Percentiles rank a stretch among this genome's conserved stretches.
Evolutionary conservation across 2,797 vertebrate genomes (phyloP).

Genomic region (Apodemus agrarius): DNA sequence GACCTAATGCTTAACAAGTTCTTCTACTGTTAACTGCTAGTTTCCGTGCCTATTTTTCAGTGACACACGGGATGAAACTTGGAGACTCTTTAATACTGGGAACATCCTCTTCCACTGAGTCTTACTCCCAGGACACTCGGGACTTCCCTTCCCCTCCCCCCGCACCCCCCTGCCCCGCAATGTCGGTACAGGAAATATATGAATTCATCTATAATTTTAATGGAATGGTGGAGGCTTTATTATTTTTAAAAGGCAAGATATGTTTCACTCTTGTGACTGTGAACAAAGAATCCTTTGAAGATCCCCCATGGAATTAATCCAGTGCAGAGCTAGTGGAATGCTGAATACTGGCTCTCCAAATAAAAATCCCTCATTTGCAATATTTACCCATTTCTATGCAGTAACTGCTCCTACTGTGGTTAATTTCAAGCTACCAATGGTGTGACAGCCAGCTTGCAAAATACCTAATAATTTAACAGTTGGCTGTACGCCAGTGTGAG

Average conservation of each 20-base stretch:
- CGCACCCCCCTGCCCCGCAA: no score
- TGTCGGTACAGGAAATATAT: slow-evolving; percentile 5
- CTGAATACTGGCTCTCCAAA: background rate
- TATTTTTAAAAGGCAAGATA: background rate
- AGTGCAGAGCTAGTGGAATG: background rate
- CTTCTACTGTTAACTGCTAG: background rate
- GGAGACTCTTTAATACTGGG: background rate
- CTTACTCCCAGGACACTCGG: background rate
- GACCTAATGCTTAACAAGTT: background rate
- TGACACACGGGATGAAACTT: background rate
- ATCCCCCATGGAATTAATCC: slow-evolving; percentile 16
- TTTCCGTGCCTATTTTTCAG: background rate
- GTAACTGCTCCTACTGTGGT: background rate
- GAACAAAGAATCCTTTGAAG: slow-evolving; percentile 29
- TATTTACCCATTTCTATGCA: slow-evolving; percentile 43
- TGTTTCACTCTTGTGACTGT: slow-evolving; percentile 16
- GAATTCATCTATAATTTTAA: slow-evolving; percentile 9
- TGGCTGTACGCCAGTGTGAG: background rate
- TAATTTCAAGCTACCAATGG: slow-evolving; percentile 39
- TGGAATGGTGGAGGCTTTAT: background rate
- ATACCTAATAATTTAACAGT: slow-evolving; percentile 45
- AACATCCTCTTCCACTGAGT: background rate
- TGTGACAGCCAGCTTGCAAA: slow-evolving; percentile 56
- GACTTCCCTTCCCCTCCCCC: background rate
- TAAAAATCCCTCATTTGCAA: slow-evolving; percentile 27